phyloP scores from a whole-genome alignment of 2,113 vertebrate species.

The Oxygymnocypris stewartii region DNA sequence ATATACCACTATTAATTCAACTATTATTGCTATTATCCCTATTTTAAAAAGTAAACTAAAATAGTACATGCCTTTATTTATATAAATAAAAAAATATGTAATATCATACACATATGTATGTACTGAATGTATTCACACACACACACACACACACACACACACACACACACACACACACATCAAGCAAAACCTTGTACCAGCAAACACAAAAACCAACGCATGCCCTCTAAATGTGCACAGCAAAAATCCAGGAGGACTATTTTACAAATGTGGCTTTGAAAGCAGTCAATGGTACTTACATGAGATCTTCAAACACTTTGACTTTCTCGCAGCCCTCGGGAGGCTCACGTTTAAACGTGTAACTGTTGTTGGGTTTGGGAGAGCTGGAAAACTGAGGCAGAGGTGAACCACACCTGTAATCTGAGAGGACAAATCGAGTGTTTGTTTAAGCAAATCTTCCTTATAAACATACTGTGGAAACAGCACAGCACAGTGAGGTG shows the following conservation, averaged over 20 bases:
- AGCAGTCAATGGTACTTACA: conserved; percentile 80
- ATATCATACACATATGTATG: too few species aligned
- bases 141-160: too few species aligned
- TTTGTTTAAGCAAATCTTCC: neutral
- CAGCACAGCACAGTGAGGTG: neutral
- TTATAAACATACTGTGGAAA: neutral
- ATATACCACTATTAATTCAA: too few species aligned
- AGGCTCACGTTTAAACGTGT: conserved; percentile 98
- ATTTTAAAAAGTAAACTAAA: too few species aligned
- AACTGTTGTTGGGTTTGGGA: conserved; percentile 99
- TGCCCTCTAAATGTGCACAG: neutral
- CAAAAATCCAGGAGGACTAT: too few species aligned
- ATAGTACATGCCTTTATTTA: too few species aligned
- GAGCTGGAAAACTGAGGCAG: conserved; percentile 96
- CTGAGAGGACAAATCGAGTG: conserved; percentile 76
- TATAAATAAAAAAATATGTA: too few species aligned
- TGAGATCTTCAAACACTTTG: conserved; percentile 97
- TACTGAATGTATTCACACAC: too few species aligned
- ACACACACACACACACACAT: too few species aligned
- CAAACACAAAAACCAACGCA: neutral
- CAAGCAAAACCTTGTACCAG: neutral
- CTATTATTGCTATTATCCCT: too few species aligned
- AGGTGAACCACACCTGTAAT: conserved; percentile 91
- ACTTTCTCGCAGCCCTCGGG: conserved; percentile 97
- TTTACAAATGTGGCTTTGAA: too few species aligned